phyloP scores from a whole-genome alignment of 2,888 invertebrate genomes.

The Eretmocerus hayati region DNA sequence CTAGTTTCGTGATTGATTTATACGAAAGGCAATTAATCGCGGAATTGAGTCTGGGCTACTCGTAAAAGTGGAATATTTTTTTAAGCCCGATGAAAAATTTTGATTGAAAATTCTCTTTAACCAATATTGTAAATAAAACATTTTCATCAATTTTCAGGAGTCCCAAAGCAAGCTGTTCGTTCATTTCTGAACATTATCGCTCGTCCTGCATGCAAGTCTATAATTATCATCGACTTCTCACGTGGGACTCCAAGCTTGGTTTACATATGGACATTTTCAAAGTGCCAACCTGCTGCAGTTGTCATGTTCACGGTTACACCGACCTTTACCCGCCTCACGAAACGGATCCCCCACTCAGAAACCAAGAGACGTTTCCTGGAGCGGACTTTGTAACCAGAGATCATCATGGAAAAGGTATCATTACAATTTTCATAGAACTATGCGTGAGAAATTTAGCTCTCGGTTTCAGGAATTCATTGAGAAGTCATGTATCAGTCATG shows the following conservation, averaged over 20 bases:
- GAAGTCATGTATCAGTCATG: no score
- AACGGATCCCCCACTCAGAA: constrained; percentile 50
- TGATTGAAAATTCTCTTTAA: no score
- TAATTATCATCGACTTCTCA: constrained; percentile 72
- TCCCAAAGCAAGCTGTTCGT: constrained; percentile 69
- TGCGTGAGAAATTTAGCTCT: no score
- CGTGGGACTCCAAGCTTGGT: constrained; percentile 74
- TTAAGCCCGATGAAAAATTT: no score
- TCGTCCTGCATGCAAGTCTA: constrained; percentile 78
- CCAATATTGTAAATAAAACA: no score
- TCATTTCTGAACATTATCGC: constrained; percentile 70
- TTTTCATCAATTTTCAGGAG: no score
- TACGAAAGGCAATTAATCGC: no score
- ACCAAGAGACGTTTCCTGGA: constrained; percentile 54
- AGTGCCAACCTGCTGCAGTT: constrained; percentile 76
- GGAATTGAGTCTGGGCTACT: no score
- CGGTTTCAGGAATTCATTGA: no score
- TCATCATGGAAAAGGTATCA: constrained; percentile 15
- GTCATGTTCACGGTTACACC: constrained; percentile 71
- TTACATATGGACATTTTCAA: constrained; percentile 80
- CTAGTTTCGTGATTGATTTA: no score
- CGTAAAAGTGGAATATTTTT: no score
- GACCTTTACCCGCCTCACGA: constrained; percentile 61
- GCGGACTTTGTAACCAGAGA: constrained; percentile 44
- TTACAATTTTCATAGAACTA: no score